A percentile compares a stretch with the other conserved stretches of the same genome.
phyloP scores from a whole-genome alignment of 2,888 invertebrate genomes.

The Phaonia tiefii region DNA sequence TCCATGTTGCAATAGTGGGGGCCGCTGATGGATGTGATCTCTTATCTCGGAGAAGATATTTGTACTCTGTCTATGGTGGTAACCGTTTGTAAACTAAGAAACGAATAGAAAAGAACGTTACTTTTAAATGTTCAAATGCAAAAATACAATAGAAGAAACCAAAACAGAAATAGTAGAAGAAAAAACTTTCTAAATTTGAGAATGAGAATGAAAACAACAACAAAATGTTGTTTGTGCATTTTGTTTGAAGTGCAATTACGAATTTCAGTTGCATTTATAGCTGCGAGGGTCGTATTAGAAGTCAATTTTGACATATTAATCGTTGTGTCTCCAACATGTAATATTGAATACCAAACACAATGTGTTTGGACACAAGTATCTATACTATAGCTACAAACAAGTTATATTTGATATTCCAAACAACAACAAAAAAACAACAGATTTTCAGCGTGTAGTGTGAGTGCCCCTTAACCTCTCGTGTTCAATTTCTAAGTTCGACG shows the following conservation, averaged over 20 bases:
- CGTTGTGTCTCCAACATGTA: too few species aligned
- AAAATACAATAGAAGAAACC: constrained; percentile 15
- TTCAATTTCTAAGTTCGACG: too few species aligned
- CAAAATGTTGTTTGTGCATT: background rate
- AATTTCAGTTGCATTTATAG: background rate
- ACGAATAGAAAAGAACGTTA: constrained; percentile 61
- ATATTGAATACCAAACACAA: too few species aligned
- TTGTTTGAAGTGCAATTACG: constrained; percentile 6
- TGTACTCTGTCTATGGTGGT: constrained; percentile 47
- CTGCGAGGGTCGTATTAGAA: too few species aligned
- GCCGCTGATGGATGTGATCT: constrained; percentile 15
- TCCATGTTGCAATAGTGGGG: constrained; percentile 64
- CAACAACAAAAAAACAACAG: too few species aligned
- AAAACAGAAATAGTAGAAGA: constrained; percentile 4
- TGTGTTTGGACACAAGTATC: too few species aligned
- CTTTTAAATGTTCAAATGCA: constrained; percentile 53
- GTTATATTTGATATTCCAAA: too few species aligned
- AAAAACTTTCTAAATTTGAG: constrained; percentile 51
- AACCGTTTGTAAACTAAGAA: constrained; percentile 58
- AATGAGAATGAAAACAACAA: constrained; percentile 18
- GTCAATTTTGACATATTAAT: too few species aligned
- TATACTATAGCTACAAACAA: too few species aligned
- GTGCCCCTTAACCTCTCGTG: too few species aligned
- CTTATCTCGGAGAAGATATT: constrained; percentile 15
- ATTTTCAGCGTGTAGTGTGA: too few species aligned